A percentile compares a stretch with the other conserved stretches of the same genome.
Evolutionary conservation across 2,888 invertebrate genomes (phyloP).

Genomic region (Xestia c-nigrum): DNA sequence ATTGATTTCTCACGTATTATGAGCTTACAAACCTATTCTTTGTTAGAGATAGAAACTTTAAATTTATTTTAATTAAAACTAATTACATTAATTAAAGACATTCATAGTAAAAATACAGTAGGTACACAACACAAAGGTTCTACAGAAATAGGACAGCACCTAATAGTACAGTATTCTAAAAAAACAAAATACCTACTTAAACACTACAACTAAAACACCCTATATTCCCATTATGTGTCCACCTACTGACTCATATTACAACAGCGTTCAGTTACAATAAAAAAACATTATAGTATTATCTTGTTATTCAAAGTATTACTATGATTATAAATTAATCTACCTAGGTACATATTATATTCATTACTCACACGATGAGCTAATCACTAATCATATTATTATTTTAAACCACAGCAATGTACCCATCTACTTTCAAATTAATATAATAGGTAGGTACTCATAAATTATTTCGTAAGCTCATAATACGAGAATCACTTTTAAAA

Average conservation of each 20-base stretch:
- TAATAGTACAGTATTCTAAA: background rate
- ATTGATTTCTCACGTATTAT: constrained; percentile 43
- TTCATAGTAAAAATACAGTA: background rate
- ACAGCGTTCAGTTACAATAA: background rate
- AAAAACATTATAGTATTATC: background rate
- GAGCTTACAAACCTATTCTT: constrained; percentile 29
- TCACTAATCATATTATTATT: background rate
- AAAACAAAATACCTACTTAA: background rate
- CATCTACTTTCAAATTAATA: background rate
- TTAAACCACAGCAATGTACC: background rate
- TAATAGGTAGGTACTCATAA: background rate
- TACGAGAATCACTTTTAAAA: constrained; percentile 35
- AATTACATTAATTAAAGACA: background rate
- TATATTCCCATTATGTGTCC: background rate
- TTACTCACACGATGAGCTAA: background rate
- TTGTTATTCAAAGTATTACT: background rate
- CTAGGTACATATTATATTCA: background rate
- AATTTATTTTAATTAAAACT: background rate
- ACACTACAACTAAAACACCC: background rate
- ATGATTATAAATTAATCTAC: background rate
- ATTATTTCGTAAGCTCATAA: constrained; percentile 39
- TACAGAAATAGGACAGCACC: background rate
- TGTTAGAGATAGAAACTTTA: background rate
- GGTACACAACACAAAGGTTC: too few relatives aligned
- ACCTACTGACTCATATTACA: background rate